A percentile compares a stretch with the other conserved stretches of the same genome.
Evolutionary conservation across 2,113 vertebrate genomes (phyloP).

Genomic region (Ochotona curzoniae): DNA sequence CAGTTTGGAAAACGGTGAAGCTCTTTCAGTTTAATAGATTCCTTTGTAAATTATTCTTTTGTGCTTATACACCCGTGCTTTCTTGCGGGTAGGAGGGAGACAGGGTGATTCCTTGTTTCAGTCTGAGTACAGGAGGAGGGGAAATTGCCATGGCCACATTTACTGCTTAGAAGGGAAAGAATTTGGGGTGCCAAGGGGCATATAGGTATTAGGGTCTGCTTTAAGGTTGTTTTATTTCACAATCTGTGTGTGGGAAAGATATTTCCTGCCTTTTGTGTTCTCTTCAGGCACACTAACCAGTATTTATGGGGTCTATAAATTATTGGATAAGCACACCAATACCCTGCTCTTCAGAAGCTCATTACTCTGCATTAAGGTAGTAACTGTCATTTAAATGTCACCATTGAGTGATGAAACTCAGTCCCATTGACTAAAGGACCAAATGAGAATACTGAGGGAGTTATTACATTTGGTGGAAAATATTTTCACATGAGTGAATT

Average conservation of each 20-base stretch:
- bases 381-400: slow-evolving; percentile 77
- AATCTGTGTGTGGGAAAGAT: background rate
- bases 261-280: slow-evolving; percentile 63
- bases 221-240: slow-evolving; percentile 72
- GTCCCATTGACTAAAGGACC: slow-evolving; percentile 52
- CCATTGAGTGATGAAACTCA: slow-evolving; percentile 68
- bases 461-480: slow-evolving; percentile 45
- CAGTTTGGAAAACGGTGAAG: background rate
- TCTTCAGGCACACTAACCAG: slow-evolving; percentile 52
- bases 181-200: slow-evolving; percentile 57
- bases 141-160: background rate
- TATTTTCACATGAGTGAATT: slow-evolving; percentile 56
- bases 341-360: slow-evolving; percentile 74
- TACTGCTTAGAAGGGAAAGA: slow-evolving; percentile 33
- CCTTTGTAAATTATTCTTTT: background rate
- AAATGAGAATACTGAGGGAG: slow-evolving; percentile 59
- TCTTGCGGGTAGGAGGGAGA: background rate
- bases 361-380: slow-evolving; percentile 65
- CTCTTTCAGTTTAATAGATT: background rate
- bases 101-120: background rate
- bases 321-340: slow-evolving; percentile 69
- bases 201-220: slow-evolving; percentile 50
- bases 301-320: slow-evolving; percentile 21
- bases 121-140: background rate
- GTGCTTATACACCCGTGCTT: background rate